phyloP scores from a whole-genome alignment of 2,888 invertebrate species.

The Tipula lateralis region DNA sequence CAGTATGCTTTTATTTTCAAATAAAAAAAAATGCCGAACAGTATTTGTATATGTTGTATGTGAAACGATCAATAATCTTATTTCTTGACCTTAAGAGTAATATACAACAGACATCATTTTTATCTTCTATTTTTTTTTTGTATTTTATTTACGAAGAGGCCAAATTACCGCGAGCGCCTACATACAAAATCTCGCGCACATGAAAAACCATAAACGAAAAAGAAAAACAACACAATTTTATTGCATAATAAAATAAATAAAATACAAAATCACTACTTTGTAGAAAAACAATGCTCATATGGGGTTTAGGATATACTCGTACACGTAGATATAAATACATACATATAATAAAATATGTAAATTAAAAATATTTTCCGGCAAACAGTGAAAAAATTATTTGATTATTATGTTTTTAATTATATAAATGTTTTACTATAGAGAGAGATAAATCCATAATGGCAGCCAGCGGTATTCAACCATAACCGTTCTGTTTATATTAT shows the following conservation, averaged over 20 bases:
- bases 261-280: not conserved
- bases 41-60: too few relatives aligned
- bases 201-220: not conserved
- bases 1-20: not conserved
- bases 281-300: not conserved
- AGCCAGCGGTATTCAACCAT: not conserved
- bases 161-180: not conserved
- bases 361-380: not conserved
- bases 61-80: constrained; percentile 13
- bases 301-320: not conserved
- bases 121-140: not conserved
- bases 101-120: constrained; percentile 19
- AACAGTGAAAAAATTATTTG: not conserved
- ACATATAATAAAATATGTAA: not conserved
- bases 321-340: not conserved
- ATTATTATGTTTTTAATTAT: not conserved
- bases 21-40: not conserved
- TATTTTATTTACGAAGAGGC: not conserved
- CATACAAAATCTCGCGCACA: not conserved
- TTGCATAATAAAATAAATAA: not conserved
- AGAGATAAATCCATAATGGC: not conserved
- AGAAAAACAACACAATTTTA: not conserved
- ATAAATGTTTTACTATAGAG: not conserved
- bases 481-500: not conserved
- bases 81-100: constrained; percentile 15